phyloP scores from a whole-genome alignment of 1,140 invertebrate species.

The Nasonia vitripennis region DNA sequence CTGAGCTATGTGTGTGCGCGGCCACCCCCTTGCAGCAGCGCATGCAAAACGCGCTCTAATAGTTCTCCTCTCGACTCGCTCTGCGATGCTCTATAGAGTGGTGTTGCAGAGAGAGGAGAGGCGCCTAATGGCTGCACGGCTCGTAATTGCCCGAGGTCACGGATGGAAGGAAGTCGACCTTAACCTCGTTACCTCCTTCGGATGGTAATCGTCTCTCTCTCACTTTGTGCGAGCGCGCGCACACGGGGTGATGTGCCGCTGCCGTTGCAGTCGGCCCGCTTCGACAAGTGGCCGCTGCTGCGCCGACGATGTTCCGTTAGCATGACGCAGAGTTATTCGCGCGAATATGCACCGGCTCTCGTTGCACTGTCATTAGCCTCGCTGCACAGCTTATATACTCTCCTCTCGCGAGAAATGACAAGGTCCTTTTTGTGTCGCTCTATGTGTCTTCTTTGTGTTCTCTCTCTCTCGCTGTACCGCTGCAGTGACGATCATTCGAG shows the following conservation, averaged over 20 bases:
- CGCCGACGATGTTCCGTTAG: constrained; percentile 53
- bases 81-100: background rate
- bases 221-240: background rate
- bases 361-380: constrained; percentile 37
- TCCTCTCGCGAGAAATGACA: constrained; percentile 8
- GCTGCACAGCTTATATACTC: background rate
- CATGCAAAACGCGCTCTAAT: constrained; percentile 20
- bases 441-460: background rate
- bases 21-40: background rate
- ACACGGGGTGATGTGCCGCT: background rate
- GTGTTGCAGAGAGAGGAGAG: constrained; percentile 31
- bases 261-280: constrained; percentile 15
- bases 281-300: constrained; percentile 59
- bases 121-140: constrained; percentile 51
- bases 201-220: constrained; percentile 18
- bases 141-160: constrained; percentile 52
- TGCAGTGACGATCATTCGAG: background rate
- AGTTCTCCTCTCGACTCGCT: constrained; percentile 12
- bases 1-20: background rate
- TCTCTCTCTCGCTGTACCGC: no score
- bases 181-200: constrained; percentile 64
- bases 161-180: constrained; percentile 62
- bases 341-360: background rate
- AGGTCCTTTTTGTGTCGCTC: background rate
- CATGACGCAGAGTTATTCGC: constrained; percentile 46